phyloP scores from a whole-genome alignment of 2,888 invertebrate species.

The Drosophila austrosaltans region DNA sequence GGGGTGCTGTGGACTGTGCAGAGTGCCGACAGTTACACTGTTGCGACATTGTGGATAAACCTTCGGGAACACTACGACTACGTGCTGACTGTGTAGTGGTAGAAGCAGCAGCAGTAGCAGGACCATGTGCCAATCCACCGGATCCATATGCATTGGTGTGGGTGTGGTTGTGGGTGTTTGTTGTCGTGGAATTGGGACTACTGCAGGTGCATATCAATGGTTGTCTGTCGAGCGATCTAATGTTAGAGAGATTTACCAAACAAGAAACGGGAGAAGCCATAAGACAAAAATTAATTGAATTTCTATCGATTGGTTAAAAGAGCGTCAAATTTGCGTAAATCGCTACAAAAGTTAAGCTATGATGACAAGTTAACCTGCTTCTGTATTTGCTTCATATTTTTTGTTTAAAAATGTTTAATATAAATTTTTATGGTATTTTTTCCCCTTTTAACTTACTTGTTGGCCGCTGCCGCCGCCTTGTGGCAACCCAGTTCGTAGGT shows the following conservation, averaged over 20 bases:
- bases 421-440: slow-evolving; percentile 6
- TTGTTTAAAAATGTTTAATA: not conserved
- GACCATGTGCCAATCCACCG: not conserved
- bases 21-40: slow-evolving; percentile 81
- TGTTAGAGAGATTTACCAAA: slow-evolving; percentile 32
- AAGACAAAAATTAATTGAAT: slow-evolving; percentile 6
- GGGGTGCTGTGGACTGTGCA: slow-evolving; percentile 20
- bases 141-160: slow-evolving; percentile 31
- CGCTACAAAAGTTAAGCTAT: not conserved
- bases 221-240: slow-evolving; percentile 52
- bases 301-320: slow-evolving; percentile 6
- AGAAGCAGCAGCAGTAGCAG: slow-evolving; percentile 52
- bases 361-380: not conserved
- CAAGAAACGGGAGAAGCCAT: slow-evolving; percentile 29
- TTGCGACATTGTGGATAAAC: slow-evolving; percentile 81
- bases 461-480: slow-evolving; percentile 36
- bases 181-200: slow-evolving; percentile 59
- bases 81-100: slow-evolving; percentile 72
- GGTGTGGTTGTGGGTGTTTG: slow-evolving; percentile 43
- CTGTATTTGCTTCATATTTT: not conserved
- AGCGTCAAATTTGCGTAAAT: not conserved
- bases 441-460: slow-evolving; percentile 52
- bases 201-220: slow-evolving; percentile 61
- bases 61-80: slow-evolving; percentile 83
- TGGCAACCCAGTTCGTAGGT: slow-evolving; percentile 75